These are phyloP conservation scores for Albula glossodonta DNA, from an alignment of 2,113 vertebrate species.

Conservation along the genomic window DNA sequence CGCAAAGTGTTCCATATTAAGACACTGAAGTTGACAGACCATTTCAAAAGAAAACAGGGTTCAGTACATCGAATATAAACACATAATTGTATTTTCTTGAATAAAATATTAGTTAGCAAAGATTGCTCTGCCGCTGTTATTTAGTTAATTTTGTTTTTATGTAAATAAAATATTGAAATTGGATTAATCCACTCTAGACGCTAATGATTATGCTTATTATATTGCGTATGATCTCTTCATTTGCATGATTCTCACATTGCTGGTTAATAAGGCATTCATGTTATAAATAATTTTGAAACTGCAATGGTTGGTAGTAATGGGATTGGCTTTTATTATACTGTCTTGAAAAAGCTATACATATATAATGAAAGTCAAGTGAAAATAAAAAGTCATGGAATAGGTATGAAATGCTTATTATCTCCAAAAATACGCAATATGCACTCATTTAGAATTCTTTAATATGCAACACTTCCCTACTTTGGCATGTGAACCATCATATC, in stretches of 20 bases:
- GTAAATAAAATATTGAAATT: constrained; percentile 85
- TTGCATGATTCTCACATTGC: constrained; percentile 84
- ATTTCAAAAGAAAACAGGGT: constrained; percentile 70
- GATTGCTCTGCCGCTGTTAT: constrained; percentile 80
- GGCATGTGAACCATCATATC: constrained; percentile 28
- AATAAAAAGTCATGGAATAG: constrained; percentile 25
- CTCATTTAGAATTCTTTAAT: constrained; percentile 40
- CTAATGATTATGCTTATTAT: constrained; percentile 90
- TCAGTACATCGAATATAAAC: constrained; percentile 68
- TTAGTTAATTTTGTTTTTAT: constrained; percentile 91
- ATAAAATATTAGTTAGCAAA: constrained; percentile 82
- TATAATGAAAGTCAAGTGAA: constrained; percentile 36
- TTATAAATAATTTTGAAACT: constrained; percentile 86
- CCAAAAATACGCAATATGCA: constrained; percentile 23
- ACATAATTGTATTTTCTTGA: constrained; percentile 67
- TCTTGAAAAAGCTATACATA: constrained; percentile 43
- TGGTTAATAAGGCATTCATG: constrained; percentile 84
- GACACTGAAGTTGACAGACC: constrained; percentile 83
- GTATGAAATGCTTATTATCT: constrained; percentile 25
- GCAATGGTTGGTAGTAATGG: constrained; percentile 79
- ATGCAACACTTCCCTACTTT: constrained; percentile 28
- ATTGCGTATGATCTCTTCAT: constrained; percentile 81
- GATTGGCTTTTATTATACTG: constrained; percentile 53
- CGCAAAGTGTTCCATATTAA: constrained; percentile 83
- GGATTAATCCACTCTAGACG: constrained; percentile 82